phyloP scores from a whole-genome alignment of 2,113 vertebrate species.

The Gobiocypris rarus region DNA sequence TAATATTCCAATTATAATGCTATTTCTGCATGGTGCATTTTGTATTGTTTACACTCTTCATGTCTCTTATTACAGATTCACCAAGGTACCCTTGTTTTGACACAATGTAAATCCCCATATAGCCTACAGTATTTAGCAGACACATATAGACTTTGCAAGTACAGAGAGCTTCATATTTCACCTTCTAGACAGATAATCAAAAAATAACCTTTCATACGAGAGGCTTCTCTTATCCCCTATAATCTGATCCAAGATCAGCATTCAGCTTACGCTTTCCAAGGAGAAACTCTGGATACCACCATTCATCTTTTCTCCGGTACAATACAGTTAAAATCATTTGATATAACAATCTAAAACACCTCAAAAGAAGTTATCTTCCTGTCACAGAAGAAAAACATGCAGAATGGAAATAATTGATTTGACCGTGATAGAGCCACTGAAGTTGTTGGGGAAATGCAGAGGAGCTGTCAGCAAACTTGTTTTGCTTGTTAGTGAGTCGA shows the following conservation, averaged over 20 bases:
- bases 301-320: slow-evolving; percentile 8
- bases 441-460: neutral
- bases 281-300: slow-evolving; percentile 11
- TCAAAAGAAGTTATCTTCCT: neutral
- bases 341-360: neutral
- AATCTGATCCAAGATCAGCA: slow-evolving; percentile 15
- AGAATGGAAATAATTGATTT: slow-evolving; percentile 20
- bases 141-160: neutral
- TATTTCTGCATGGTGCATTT: neutral
- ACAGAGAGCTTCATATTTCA: slow-evolving; percentile 12
- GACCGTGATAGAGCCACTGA: neutral
- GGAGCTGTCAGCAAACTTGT: neutral
- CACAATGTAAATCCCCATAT: neutral
- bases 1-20: too few relatives aligned
- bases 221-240: neutral
- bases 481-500: neutral
- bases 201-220: neutral
- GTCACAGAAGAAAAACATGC: neutral
- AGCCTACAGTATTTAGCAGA: neutral
- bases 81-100: neutral
- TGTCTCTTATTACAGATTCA: neutral
- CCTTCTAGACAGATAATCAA: neutral
- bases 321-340: slow-evolving; percentile 26
- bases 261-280: slow-evolving; percentile 1
- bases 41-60: neutral